Evolutionary conservation across 2,888 invertebrate genomes (phyloP), one percentile per base, ranked within the genome.

Genomic region (Galeopsomyia nigrocyanea): DNA sequence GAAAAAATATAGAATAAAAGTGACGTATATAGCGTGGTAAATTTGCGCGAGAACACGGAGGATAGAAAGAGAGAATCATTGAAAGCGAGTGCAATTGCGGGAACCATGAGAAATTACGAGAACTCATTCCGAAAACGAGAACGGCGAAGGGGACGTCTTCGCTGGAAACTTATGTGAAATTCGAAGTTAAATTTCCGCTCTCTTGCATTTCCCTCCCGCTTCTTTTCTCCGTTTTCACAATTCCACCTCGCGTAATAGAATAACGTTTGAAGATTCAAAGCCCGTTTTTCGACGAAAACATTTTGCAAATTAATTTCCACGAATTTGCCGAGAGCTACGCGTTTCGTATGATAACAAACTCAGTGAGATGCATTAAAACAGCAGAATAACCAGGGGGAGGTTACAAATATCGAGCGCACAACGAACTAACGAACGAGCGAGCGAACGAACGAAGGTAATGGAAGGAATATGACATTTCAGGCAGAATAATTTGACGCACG

Each of bases 151-250:
- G 56, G 57, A 70, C 68, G 72, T 68, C 74, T 77, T 74, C 77
- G 78, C 77, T 76, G 76, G 78, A 82, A 82, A 82, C 78, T 82
- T 80, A 78, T 76, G 76, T 77, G 77, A 82, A 82, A 82, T 83
- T 83, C 81, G 81, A 80, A 81, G 82, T 82, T 80, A 80, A 82
- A 82, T 82, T 82, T 77, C 75, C 73, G 74, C 76, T 16, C 31
- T 14, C 62, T 13, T 62, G 58, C 56, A 50, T 68, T 61, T 66
- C 64, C 21, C 63, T 50, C 17, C 17, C 26, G n/a, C 55, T n/a
- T 22, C n/a, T 21, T 49, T 51, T 17, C 13, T 39, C 19, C 13
- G 6, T 50, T 9, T 2, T 50, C 7, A 31, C 31, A 7, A 31
- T n/a, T 19, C n/a, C 51, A n/a, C n/a, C 22, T 17, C 16, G 21